These are phyloP conservation scores for Parasteatoda lunata DNA, from an alignment of 2,888 invertebrate genomes.

Conservation along the genomic window DNA sequence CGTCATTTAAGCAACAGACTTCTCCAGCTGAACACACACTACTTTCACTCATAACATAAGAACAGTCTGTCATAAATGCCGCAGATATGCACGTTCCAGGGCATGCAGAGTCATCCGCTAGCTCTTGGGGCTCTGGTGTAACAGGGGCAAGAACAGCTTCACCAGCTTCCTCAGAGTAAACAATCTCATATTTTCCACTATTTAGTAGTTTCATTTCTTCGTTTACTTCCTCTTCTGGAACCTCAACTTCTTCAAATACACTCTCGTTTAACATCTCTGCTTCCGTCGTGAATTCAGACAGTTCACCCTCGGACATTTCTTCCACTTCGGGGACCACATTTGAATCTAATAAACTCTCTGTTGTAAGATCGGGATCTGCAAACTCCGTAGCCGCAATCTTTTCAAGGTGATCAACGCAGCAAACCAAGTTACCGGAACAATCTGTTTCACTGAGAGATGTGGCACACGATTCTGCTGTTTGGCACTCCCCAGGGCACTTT, in stretches of 20 bases:
- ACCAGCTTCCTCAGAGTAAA: conserved; percentile 8
- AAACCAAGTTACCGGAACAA: neutral
- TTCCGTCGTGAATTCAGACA: too few species aligned
- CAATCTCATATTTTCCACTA: neutral
- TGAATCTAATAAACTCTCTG: neutral
- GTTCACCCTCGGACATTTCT: neutral
- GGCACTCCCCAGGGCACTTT: conserved; percentile 33
- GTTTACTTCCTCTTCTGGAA: neutral
- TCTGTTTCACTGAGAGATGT: conserved; percentile 17
- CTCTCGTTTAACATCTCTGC: neutral
- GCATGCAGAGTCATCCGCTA: neutral
- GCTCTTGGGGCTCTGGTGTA: neutral
- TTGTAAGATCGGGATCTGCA: neutral
- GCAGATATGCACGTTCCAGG: conserved; percentile 21
- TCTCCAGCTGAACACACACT: neutral
- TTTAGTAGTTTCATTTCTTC: neutral
- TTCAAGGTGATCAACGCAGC: conserved; percentile 25
- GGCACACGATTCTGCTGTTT: neutral
- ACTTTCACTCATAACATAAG: neutral
- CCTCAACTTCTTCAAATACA: neutral
- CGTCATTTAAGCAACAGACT: conserved; percentile 11
- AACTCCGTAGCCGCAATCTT: conserved; percentile 8
- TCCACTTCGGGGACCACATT: neutral
- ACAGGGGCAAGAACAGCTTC: neutral
- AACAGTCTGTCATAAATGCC: neutral